Percentiles rank a stretch among this genome's conserved stretches.
Conservation (phyloP, 2,113 vertebrate species). For the Pseudolaguvia tuberculata region DNA sequence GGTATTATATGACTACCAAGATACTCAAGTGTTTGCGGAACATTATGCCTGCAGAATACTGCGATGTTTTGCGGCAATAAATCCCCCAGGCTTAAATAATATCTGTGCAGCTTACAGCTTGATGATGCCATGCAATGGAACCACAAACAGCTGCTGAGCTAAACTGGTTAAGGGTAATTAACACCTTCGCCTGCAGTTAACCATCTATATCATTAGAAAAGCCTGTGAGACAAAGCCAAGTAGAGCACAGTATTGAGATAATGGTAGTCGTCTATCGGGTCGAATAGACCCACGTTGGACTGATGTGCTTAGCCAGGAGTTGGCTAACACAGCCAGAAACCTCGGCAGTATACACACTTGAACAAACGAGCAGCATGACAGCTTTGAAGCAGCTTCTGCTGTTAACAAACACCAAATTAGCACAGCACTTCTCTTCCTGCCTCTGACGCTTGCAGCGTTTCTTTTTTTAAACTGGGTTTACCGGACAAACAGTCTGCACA, state of each 20-base stretch:
- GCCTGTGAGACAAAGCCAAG: constrained; percentile 17
- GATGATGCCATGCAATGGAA: constrained; percentile 29
- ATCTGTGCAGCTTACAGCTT: constrained; percentile 12
- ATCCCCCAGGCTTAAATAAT: background rate
- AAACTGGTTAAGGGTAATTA: constrained; percentile 39
- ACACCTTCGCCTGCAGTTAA: constrained; percentile 28
- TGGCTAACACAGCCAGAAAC: background rate
- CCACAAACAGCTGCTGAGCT: constrained; percentile 38
- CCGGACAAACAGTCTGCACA: background rate
- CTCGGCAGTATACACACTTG: background rate
- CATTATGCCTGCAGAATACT: constrained; percentile 2
- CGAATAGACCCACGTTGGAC: constrained; percentile 1
- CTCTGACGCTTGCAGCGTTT: background rate
- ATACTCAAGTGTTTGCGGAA: background rate
- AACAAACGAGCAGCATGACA: background rate
- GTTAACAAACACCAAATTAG: constrained; percentile 20
- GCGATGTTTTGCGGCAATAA: background rate
- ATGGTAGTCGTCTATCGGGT: background rate
- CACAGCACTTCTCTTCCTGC: background rate
- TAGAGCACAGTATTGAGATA: background rate
- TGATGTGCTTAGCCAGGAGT: background rate
- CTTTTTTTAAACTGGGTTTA: background rate
- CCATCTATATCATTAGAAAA: constrained; percentile 43
- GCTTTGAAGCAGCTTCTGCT: background rate
- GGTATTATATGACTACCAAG: too few species aligned